Evolutionary conservation across 1,140 invertebrate species (phyloP).

Genomic region (Callitettix versicolor): DNA sequence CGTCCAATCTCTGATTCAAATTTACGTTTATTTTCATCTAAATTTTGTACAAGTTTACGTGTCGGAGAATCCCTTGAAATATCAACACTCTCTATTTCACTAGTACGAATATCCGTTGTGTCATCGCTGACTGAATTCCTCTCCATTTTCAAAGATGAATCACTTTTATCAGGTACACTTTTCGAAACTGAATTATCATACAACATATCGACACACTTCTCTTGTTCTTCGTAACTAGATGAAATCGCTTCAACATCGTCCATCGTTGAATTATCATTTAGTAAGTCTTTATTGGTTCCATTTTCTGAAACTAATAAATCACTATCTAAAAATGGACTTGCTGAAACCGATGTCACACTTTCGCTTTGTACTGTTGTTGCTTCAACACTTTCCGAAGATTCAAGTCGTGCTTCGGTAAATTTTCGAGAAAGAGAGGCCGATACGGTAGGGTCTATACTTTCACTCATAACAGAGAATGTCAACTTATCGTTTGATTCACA

Average conservation of each 20-base stretch:
- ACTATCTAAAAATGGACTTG: constrained; percentile 5
- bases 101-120: constrained; percentile 20
- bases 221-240: constrained; percentile 8
- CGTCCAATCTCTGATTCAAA: constrained; percentile 44
- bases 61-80: constrained; percentile 1
- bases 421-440: not conserved
- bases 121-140: constrained; percentile 30
- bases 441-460: not conserved
- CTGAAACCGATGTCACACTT: constrained; percentile 8
- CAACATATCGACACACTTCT: constrained; percentile 1
- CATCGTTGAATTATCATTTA: constrained; percentile 7
- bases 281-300: constrained; percentile 1
- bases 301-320: constrained; percentile 1
- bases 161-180: constrained; percentile 29
- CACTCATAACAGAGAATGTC: not conserved
- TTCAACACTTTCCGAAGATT: constrained; percentile 2
- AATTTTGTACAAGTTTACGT: constrained; percentile 28
- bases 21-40: constrained; percentile 32
- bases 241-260: constrained; percentile 11
- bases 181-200: constrained; percentile 3
- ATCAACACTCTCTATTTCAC: constrained; percentile 17
- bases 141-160: constrained; percentile 29
- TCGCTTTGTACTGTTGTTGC: constrained; percentile 6
- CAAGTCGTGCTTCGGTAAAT: constrained; percentile 6
- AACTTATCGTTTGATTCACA: not conserved